Percentiles rank a stretch among this genome's conserved stretches.
These are phyloP conservation scores for Frieseomelitta varia DNA, from an alignment of 1,140 invertebrate species.

Conservation along the genomic window DNA sequence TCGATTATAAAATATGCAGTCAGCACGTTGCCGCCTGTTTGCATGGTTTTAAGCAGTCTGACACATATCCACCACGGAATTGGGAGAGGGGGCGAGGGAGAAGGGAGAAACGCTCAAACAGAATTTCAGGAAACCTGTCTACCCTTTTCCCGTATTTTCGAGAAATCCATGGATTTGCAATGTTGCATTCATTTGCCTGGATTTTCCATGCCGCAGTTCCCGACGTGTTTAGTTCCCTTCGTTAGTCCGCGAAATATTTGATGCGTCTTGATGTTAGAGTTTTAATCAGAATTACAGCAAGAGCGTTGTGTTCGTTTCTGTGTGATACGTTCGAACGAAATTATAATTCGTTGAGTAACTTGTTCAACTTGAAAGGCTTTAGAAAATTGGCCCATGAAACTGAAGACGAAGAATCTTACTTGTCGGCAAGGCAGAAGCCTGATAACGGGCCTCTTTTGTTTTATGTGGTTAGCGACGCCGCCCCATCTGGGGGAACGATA, in stretches of 20 bases:
- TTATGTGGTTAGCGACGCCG: too few species aligned
- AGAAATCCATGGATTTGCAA: not conserved
- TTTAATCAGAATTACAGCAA: not conserved
- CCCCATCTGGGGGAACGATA: too few species aligned
- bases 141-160: not conserved
- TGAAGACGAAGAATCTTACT: not conserved
- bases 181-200: not conserved
- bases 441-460: too few species aligned
- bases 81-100: too few species aligned
- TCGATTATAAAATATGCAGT: not conserved
- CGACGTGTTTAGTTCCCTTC: not conserved
- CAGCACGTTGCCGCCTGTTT: not conserved
- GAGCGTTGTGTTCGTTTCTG: not conserved
- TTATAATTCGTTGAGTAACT: not conserved
- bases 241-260: not conserved
- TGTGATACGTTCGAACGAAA: not conserved
- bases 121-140: not conserved
- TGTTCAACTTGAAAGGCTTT: not conserved
- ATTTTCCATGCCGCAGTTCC: not conserved
- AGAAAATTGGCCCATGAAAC: too few species aligned
- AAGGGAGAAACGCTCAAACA: not conserved
- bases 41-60: not conserved
- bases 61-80: not conserved
- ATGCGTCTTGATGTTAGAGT: not conserved
- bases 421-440: too few species aligned